phyloP scores from a whole-genome alignment of 1,140 invertebrate species.

The Drosophila yakuba region DNA sequence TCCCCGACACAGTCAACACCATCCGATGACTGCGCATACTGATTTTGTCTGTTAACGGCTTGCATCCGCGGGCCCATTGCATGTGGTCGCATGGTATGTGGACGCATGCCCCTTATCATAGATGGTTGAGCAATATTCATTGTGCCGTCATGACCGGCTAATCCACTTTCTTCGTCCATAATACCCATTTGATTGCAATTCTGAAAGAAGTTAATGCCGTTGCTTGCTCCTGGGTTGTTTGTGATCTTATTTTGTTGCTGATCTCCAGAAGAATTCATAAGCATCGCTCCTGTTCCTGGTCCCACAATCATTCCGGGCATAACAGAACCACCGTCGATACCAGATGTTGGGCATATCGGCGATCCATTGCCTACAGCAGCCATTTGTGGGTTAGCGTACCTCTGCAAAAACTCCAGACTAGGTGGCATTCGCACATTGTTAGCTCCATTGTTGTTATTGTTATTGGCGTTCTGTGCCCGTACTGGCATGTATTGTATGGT shows the following conservation, averaged over 20 bases:
- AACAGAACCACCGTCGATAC: slow-evolving; percentile 25
- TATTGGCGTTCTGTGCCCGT: slow-evolving; percentile 90
- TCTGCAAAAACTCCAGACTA: slow-evolving; percentile 95
- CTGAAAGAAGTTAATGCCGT: slow-evolving; percentile 83
- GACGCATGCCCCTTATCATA: slow-evolving; percentile 73
- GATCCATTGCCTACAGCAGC: slow-evolving; percentile 88
- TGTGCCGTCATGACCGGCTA: slow-evolving; percentile 86
- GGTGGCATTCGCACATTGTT: slow-evolving; percentile 90
- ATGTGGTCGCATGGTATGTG: slow-evolving; percentile 65
- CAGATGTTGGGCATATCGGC: slow-evolving; percentile 7
- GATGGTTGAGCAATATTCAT: slow-evolving; percentile 79
- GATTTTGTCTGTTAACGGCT: slow-evolving; percentile 45
- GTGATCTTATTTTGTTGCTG: slow-evolving; percentile 57
- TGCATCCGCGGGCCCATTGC: slow-evolving; percentile 52
- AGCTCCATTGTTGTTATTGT: slow-evolving; percentile 83
- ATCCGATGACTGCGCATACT: slow-evolving; percentile 58
- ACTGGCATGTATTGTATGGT: slow-evolving; percentile 99
- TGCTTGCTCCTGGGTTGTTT: slow-evolving; percentile 46
- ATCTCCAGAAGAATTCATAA: slow-evolving; percentile 41
- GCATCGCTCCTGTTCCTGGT: slow-evolving; percentile 76
- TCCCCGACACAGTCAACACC: slow-evolving; percentile 63
- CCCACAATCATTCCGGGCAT: slow-evolving; percentile 58
- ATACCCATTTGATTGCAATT: slow-evolving; percentile 85
- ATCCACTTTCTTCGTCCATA: slow-evolving; percentile 57
- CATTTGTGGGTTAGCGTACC: slow-evolving; percentile 90